A percentile compares a stretch with the other conserved stretches of the same genome.
Evolutionary conservation across 2,797 vertebrate genomes (phyloP).

Genomic region (Melanogrammus aeglefinus): DNA sequence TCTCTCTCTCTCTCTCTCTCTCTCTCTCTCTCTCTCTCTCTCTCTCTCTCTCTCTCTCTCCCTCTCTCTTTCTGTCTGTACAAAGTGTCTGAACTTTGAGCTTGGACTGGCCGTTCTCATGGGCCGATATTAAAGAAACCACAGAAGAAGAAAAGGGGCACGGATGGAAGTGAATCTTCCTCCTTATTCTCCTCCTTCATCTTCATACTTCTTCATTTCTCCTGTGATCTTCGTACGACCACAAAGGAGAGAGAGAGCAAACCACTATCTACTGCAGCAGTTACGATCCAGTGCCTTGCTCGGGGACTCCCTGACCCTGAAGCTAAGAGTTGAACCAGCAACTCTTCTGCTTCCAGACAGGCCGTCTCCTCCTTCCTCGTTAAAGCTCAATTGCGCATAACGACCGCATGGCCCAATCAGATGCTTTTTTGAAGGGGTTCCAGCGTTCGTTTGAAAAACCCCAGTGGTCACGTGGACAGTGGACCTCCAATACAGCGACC

Average conservation of each 20-base stretch:
- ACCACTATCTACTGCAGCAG: not conserved
- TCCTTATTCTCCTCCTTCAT: constrained; percentile 66
- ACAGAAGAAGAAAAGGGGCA: constrained; percentile 71
- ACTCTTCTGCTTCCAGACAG: too few relatives aligned
- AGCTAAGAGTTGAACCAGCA: not conserved
- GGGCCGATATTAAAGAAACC: constrained; percentile 71
- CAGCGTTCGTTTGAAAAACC: too few relatives aligned
- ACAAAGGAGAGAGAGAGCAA: not conserved
- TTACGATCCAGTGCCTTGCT: not conserved
- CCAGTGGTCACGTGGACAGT: too few relatives aligned
- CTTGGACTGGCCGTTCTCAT: constrained; percentile 59
- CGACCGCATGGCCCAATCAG: not conserved
- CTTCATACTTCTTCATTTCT: not conserved
- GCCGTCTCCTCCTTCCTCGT: not conserved
- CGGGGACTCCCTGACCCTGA: not conserved
- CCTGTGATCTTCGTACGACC: not conserved
- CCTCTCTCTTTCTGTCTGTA: constrained; percentile 31
- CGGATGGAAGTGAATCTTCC: constrained; percentile 79
- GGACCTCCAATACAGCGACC: too few relatives aligned
- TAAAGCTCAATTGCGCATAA: not conserved
- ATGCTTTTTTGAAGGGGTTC: not conserved
- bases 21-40: not conserved
- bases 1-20: not conserved
- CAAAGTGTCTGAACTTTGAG: constrained; percentile 76
- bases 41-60: too few relatives aligned